Evolutionary conservation across 23 tunicate species (phyloP), one percentile per base, ranked within the genome.

Genomic region (Phallusia fumigata): DNA sequence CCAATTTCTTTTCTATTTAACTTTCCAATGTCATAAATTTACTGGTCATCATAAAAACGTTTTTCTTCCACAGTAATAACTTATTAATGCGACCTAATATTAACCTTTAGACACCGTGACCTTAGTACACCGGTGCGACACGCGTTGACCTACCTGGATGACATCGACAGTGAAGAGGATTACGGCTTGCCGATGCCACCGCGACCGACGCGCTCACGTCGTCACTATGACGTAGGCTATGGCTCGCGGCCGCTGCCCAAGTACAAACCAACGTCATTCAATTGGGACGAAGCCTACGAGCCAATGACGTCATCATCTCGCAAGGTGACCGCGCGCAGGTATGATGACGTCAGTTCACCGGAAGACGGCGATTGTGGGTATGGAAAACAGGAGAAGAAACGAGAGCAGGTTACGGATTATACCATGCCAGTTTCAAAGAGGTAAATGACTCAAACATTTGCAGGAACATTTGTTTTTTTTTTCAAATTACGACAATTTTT

Each of bases 341-440:
- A 47, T 33, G 18, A 77, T 52, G 47, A 47, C 31, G 73, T 35
- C 36, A 65, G 50, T 16, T 58, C 69, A 1, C 69, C 69, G 28
- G 28, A 6, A 16, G 28, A 58, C 13, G 69, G 13, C 16, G 69
- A 58, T 58, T 58, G 49, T 18, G 18, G 52, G 16, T 10, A 53
- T 32, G 47, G 10, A 35, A 53, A 18, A 30, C 35, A 36, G 12
- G 53, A 22, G 28, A 31, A 21, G 30, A 53, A 30, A 10, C 26
- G 52, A 52, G 35, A 33, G 76, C 53, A 52, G 51, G 40, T 22
- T 3, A 65, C 65, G 65, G 69, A 36, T n/a, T 88, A 83, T 53
- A 73, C 80, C 12, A 83, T 83, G 84, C 87, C 87, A 15, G 84
- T 83, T 22, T 73, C 87, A 18, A 79, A 65, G 78, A 88, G 80